A percentile compares a stretch with the other conserved stretches of the same genome.
These are phyloP conservation scores for Corydoras sp. DNA, from an alignment of 2,113 vertebrate species.

Conservation along the genomic window DNA sequence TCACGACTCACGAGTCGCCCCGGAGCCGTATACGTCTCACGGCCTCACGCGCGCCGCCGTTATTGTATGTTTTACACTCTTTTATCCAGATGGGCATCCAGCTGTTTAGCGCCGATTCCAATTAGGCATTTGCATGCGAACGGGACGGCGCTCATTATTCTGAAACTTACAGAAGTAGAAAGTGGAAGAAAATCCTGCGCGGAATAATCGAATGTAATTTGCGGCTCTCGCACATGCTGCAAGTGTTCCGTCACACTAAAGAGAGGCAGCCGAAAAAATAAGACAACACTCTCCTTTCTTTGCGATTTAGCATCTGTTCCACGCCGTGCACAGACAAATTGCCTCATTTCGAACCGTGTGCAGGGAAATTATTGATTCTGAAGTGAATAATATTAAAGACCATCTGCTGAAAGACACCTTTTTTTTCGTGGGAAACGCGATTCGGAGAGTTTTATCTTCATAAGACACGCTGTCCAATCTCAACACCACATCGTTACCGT, in stretches of 20 bases:
- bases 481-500: no score
- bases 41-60: not conserved
- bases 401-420: slow-evolving; percentile 3
- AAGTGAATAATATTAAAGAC: slow-evolving; percentile 4
- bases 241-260: not conserved
- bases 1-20: not conserved
- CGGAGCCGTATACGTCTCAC: not conserved
- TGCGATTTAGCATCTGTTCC: not conserved
- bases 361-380: slow-evolving; percentile 13
- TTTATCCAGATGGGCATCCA: slow-evolving; percentile 18
- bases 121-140: not conserved
- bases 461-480: no score
- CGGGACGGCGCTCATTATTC: slow-evolving; percentile 19
- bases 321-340: slow-evolving; percentile 4
- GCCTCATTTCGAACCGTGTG: slow-evolving; percentile 4
- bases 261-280: not conserved
- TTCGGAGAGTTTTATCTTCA: no score
- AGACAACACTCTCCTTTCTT: not conserved
- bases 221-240: slow-evolving; percentile 1
- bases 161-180: slow-evolving; percentile 3
- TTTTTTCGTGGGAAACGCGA: not conserved
- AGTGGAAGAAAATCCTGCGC: slow-evolving; percentile 14
- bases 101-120: slow-evolving; percentile 5
- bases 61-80: not conserved
- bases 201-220: slow-evolving; percentile 4